These are phyloP conservation scores for Eupithecia abbreviata DNA, from an alignment of 2,888 invertebrate species.

Conservation along the genomic window DNA sequence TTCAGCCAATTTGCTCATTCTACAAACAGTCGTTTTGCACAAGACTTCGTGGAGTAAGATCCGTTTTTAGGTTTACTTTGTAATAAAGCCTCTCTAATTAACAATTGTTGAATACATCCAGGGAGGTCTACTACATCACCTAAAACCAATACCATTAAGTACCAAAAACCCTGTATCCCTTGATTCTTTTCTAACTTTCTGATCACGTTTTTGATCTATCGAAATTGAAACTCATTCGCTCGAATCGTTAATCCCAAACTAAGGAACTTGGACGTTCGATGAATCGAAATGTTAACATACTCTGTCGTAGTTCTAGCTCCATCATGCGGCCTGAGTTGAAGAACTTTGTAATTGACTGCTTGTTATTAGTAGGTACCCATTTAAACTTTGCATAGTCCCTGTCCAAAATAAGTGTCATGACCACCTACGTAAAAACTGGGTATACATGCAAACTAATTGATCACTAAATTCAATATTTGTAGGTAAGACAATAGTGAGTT, in stretches of 20 bases:
- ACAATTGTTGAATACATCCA: too few species aligned
- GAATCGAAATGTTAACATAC: slow-evolving; percentile 12
- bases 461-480: neutral
- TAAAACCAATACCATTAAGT: too few species aligned
- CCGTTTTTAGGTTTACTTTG: too few species aligned
- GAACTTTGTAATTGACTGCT: slow-evolving; percentile 3
- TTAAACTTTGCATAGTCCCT: neutral
- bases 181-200: neutral
- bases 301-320: slow-evolving; percentile 10
- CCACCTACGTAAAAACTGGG: neutral
- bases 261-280: slow-evolving; percentile 3
- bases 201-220: neutral
- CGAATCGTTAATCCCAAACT: slow-evolving; percentile 10
- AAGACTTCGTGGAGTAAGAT: too few species aligned
- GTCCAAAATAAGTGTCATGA: neutral
- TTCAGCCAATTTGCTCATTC: neutral
- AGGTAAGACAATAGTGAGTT: neutral
- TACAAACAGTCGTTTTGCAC: neutral
- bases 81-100: too few species aligned
- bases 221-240: neutral
- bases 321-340: slow-evolving; percentile 1
- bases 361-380: neutral
- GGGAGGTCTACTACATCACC: too few species aligned
- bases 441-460: neutral
- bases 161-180: too few species aligned